Percentiles rank a stretch among this genome's conserved stretches.
Evolutionary conservation across 1,140 invertebrate species (phyloP).

Genomic region (Periplaneta americana): DNA sequence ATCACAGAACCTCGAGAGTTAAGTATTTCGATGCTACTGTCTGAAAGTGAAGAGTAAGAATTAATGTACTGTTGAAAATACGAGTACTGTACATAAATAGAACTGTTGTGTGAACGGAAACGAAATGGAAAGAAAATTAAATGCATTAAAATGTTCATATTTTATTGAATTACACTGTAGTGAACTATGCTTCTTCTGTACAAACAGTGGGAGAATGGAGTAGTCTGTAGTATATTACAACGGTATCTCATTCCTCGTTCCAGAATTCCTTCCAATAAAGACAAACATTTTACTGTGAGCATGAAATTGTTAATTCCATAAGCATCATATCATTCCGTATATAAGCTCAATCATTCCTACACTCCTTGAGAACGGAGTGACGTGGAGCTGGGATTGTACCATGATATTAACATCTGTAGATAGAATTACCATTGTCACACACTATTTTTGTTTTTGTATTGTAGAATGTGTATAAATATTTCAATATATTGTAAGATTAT

Average conservation of each 20-base stretch:
- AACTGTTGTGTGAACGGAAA: no score
- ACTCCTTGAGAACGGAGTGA: neutral
- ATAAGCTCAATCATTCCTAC: neutral
- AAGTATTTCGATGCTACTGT: no score
- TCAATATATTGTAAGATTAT: neutral
- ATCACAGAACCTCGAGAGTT: no score
- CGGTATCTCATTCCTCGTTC: neutral
- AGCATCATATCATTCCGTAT: constrained; percentile 6
- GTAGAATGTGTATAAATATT: neutral
- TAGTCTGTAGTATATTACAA: neutral
- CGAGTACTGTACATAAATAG: no score
- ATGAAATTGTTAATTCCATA: neutral
- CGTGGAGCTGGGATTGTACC: neutral
- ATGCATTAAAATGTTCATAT: no score
- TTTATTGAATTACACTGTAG: no score
- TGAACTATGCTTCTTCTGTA: neutral
- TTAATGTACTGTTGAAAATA: no score
- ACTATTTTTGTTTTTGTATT: neutral
- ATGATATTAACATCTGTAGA: neutral
- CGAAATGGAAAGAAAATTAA: no score
- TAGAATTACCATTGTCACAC: neutral
- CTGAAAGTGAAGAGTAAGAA: no score
- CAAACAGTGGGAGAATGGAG: no score
- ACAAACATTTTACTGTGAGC: no score
- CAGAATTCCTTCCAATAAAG: neutral